These are phyloP conservation scores for Darwinula stevensoni DNA, from an alignment of 2,888 invertebrate genomes.

Conservation along the genomic window DNA sequence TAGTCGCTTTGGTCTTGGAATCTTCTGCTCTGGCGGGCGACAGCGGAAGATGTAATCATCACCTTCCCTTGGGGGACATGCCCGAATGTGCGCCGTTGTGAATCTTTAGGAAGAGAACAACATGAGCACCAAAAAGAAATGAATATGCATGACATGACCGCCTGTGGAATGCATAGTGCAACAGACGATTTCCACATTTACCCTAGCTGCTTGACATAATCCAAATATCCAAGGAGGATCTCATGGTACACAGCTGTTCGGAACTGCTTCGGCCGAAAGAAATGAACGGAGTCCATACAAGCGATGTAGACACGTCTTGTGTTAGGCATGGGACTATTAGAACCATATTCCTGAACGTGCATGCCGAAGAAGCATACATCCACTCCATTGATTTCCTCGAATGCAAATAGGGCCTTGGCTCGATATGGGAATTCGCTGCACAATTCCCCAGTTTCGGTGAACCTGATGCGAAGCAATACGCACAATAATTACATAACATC, in stretches of 20 bases:
- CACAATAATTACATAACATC: no score
- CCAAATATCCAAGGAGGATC: constrained; percentile 89
- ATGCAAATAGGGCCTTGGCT: constrained; percentile 95
- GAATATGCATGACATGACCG: no score
- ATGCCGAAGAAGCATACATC: constrained; percentile 99
- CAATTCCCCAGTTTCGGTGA: constrained; percentile 60
- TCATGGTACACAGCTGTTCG: constrained; percentile 97
- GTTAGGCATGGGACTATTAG: constrained; percentile 79
- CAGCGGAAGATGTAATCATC: constrained; percentile 99
- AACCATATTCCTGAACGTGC: constrained; percentile 99
- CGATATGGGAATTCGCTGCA: constrained; percentile 78
- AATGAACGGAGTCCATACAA: constrained; percentile 96
- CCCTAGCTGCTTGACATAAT: constrained; percentile 90
- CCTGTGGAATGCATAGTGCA: no score
- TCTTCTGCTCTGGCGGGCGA: constrained; percentile 96
- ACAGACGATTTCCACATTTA: constrained; percentile 14
- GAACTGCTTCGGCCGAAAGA: constrained; percentile 88
- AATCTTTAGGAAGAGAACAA: constrained; percentile 27
- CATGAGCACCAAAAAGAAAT: constrained; percentile 5
- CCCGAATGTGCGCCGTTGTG: constrained; percentile 99
- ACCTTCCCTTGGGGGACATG: constrained; percentile 99
- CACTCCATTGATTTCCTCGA: constrained; percentile 92
- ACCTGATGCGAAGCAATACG: no score
- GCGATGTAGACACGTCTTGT: constrained; percentile 94
- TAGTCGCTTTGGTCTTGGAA: constrained; percentile 93